These are phyloP conservation scores for Stegophylla sp. DNA, from an alignment of 2,888 invertebrate genomes.

Conservation along the genomic window DNA sequence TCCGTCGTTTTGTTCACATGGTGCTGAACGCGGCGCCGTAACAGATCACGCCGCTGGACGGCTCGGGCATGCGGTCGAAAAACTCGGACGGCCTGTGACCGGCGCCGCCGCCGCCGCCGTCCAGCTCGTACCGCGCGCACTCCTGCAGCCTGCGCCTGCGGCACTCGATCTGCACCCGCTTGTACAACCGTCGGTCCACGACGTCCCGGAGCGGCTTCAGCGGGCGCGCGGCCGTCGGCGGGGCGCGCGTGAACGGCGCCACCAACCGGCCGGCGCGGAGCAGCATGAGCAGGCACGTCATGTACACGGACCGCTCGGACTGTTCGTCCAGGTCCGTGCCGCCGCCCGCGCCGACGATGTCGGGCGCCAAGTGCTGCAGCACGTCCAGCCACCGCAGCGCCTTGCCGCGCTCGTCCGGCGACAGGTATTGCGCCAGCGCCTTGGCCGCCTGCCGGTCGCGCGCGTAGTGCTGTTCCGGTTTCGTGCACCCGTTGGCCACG, in stretches of 20 bases:
- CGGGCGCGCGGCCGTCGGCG: background rate
- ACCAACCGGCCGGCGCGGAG: constrained; percentile 16
- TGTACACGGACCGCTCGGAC: constrained; percentile 36
- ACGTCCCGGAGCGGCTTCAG: constrained; percentile 2
- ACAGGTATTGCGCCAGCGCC: constrained; percentile 22
- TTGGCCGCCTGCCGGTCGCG: constrained; percentile 43
- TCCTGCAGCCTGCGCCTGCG: constrained; percentile 16
- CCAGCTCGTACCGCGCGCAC: background rate
- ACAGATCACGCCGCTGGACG: constrained; percentile 10
- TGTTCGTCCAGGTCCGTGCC: constrained; percentile 24
- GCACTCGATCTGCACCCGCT: constrained; percentile 24
- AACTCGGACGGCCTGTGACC: constrained; percentile 11
- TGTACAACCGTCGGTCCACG: constrained; percentile 18
- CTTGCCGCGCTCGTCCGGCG: constrained; percentile 33
- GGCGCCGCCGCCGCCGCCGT: background rate
- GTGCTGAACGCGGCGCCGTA: constrained; percentile 32
- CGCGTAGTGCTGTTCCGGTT: constrained; percentile 38
- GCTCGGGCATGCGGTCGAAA: constrained; percentile 8
- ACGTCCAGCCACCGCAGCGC: constrained; percentile 27
- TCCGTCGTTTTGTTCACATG: background rate
- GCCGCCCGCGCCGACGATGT: background rate
- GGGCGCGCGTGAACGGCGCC: constrained; percentile 32
- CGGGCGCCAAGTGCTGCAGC: constrained; percentile 14
- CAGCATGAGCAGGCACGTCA: constrained; percentile 38
- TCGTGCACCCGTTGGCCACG: constrained; percentile 34